A percentile compares a stretch with the other conserved stretches of the same genome.
Conservation (phyloP, 2,888 invertebrate genomes). For the Cheilosia scutellata region DNA sequence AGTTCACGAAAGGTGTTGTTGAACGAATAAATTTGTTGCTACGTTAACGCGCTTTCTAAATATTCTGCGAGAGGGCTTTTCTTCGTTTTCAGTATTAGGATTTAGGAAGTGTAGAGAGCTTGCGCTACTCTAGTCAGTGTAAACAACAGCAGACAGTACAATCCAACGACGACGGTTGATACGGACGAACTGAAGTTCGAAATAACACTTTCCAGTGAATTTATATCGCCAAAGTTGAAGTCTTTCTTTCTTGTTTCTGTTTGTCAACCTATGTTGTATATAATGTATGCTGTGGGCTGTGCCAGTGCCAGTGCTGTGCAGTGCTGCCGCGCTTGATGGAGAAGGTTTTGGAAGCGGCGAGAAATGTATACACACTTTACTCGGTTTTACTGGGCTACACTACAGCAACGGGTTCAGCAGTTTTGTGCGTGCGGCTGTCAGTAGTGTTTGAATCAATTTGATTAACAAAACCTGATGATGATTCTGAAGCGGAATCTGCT, state of each 20-base stretch:
- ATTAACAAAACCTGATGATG: conserved; percentile 54
- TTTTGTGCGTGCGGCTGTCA: conserved; percentile 26
- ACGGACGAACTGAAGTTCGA: conserved; percentile 74
- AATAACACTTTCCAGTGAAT: conserved; percentile 70
- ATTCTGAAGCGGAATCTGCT: not conserved
- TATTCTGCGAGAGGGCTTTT: conserved; percentile 26
- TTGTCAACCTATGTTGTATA: conserved; percentile 65
- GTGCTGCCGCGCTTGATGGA: conserved; percentile 28
- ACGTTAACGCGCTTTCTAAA: conserved; percentile 68
- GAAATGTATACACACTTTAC: conserved; percentile 38
- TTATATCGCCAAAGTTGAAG: conserved; percentile 72
- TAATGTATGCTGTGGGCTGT: conserved; percentile 13
- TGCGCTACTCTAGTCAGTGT: conserved; percentile 55
- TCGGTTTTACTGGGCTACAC: conserved; percentile 11
- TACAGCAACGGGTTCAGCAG: conserved; percentile 16
- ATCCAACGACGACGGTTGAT: conserved; percentile 75
- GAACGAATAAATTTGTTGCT: conserved; percentile 56
- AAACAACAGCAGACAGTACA: conserved; percentile 51
- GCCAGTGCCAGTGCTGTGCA: conserved; percentile 11
- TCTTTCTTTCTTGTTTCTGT: conserved; percentile 42
- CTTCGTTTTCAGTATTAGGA: conserved; percentile 13
- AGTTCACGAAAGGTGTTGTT: conserved; percentile 56
- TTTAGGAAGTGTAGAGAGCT: conserved; percentile 54
- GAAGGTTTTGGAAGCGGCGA: conserved; percentile 59
- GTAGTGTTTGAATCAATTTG: conserved; percentile 39